Base-by-base conservation (phyloP, 2,797 vertebrate genomes). In the Diplodus puntazzo region DNA sequence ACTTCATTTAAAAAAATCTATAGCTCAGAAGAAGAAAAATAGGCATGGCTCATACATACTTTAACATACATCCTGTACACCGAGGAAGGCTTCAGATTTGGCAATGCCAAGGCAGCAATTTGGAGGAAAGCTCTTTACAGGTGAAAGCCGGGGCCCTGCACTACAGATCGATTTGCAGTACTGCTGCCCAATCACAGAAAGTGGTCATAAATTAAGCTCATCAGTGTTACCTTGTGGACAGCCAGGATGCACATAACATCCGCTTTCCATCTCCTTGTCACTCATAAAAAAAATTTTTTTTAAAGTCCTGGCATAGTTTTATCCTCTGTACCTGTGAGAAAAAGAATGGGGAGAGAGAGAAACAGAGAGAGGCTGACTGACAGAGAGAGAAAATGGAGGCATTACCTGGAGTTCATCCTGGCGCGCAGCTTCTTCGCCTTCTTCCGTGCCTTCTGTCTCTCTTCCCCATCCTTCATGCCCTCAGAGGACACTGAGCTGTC, bases 151-250 rank as follows among this genome's bases (percentile, higher is more conserved):
- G 93, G 92, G 95, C 92, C 94, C 94, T 83, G 73, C 87, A 81
- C 94, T 84, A 73, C 87, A 81, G 94, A 98, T 99, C 96, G 94
- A 98, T 98, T 96, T 34, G 86, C 90, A 93, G 95, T 96, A 98
- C 97, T 97, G 95, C 94, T 95, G 94, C 95, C 96, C 97, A 98
- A 98, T 98, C 97, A 97, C 93, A 96, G 95, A 98, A 97, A 99
- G 98, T 99, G 98, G 96, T 95, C 94, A 97, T 99, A 98, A 98
- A 98, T 98, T 97, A 97, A 94, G 92, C 95, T 97, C 97, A 98
- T 98, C 97, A 91, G 92, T 95, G 92, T 94, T 96, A 95, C 82
- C 95, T 95, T 94, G 94, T 95, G 90, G 96, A 96, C 94, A 95
- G 94, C 92, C 83, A 86, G 87, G 92, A 96, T 96, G 95, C 95